Evolutionary conservation across 2,888 invertebrate genomes (phyloP), one percentile per base, ranked within the genome.

Genomic region (Drosophila subquinaria): DNA sequence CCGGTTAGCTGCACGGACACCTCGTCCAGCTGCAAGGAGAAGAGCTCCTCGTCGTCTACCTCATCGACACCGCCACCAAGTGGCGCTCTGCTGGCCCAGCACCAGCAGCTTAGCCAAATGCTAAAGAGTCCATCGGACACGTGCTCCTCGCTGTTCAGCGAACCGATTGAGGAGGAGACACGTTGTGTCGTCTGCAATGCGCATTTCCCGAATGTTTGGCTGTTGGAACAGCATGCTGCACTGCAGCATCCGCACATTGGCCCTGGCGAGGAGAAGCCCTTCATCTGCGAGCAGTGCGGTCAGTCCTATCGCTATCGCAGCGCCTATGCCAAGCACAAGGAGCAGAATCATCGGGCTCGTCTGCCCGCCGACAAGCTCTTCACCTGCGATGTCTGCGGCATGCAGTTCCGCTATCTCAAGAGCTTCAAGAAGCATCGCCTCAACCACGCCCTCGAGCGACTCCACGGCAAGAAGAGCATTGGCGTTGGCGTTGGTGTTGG

Each of bases 201-300:
- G 35, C 96, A 96, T 30, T 97, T 97, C 91, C 97, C 97, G 23
- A 97, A 97, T 47, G 94, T 96, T n/a, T 97, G 97, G 97, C 94
- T 97, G 38, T 93, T 97, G 57, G 97, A 97, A 91, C 96, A 97
- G 80, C 97, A 97, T 92, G 96, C 97, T 0, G 95, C 97, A 0
- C 93, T 97, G 20, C 97, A 97, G 90, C 97, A 97, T 92, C 96
- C 97, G 66, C 83, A 95, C 90, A 90, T 92, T 92, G 93, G 94
- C 89, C 93, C 94, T 33, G 94, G 94, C 90, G 96, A 97, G 90
- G 97, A 97, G 92, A 97, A 97, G 90, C 97, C 97, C 13, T 97
- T 97, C 93, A 97, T 97, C 45, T 97, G 97, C 93, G 97, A 97
- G 90, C 97, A 97, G 92, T 97, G 97, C 92, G 97, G 97, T 5